Base-by-base conservation (phyloP, 2,113 vertebrate species). In the Hoplias malabaricus region DNA sequence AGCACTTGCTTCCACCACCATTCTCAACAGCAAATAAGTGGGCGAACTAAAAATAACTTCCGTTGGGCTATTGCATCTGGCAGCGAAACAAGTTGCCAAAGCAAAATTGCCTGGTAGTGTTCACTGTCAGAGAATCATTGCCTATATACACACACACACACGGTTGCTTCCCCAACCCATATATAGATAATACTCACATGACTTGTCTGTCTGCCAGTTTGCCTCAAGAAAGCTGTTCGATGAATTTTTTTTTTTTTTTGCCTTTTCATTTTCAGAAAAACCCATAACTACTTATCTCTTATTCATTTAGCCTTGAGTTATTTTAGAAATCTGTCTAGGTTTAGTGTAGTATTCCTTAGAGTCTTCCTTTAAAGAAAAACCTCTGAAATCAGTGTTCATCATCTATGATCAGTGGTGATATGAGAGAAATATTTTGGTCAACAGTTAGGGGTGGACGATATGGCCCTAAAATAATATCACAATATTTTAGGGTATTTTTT, bases 31-130 rank as follows among this genome's bases (percentile, higher is more conserved):
- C 68, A 67, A 79, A 87, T 88, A 80, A 79, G 83, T 70, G 76
- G 68, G 84, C 34, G 36, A 68, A 86, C 87, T 90, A 92, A 90
- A 90, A 89, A 90, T 90, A 91, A 83, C 88, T 81, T 82, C 80
- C 78, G 82, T 73, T 80, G 77, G 79, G 80, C 70, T 69, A 75
- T 79, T 77, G 79, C 82, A 82, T 83, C 86, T 85, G 72, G 82
- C 78, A 84, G 66, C 65, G 80, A 81, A 84, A 88, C 85, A 86
- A 84, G 85, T 78, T 77, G 86, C 75, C 65, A 43, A 50, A 72
- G 86, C 81, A 83, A 84, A 91, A 89, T 85, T 81, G 82, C 76
- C 83, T 84, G 83, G 75, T 84, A 90, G 84, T 87, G 77, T 88
- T 84, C 84, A 84, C 74, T 82, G 70, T 80, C 82, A 80, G 65